Conservation (phyloP, 53 echinoderm and acorn worm species). For the Paelopatides confundens region DNA sequence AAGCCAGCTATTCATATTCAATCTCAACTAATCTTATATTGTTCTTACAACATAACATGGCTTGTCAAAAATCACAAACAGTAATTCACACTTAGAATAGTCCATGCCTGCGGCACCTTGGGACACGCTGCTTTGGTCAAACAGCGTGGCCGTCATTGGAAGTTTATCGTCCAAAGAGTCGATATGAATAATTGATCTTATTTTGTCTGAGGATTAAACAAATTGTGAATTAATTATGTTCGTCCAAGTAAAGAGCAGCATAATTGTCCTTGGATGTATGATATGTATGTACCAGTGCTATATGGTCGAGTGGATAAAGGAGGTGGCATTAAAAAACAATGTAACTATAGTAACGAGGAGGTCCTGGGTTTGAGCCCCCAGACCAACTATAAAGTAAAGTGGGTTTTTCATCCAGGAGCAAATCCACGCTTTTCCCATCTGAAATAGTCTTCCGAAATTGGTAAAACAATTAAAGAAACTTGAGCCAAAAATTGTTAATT, state of each 20-base stretch:
- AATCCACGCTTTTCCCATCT: too few species aligned
- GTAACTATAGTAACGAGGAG: too few species aligned
- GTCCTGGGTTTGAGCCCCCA: too few species aligned
- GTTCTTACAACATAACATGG: not conserved
- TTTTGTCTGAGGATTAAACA: constrained; percentile 27
- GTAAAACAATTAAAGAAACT: too few species aligned
- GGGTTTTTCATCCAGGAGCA: too few species aligned
- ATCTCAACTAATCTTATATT: not conserved
- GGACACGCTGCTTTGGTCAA: not conserved
- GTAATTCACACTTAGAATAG: constrained; percentile 13
- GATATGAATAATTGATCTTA: not conserved
- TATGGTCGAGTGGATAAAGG: too few species aligned
- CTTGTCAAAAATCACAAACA: constrained; percentile 32
- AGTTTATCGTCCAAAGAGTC: constrained; percentile 21
- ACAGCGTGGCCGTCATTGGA: not conserved
- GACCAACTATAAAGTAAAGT: too few species aligned
- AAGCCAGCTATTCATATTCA: not conserved
- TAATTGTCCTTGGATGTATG: not conserved
- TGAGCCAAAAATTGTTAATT: too few species aligned
- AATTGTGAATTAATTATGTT: constrained; percentile 4
- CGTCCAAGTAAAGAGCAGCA: not conserved
- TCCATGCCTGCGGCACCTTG: not conserved
- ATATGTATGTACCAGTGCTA: not conserved
- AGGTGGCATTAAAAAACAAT: too few species aligned
- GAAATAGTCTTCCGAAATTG: too few species aligned